Evolutionary conservation across 2,797 vertebrate genomes (phyloP), one percentile per base, ranked within the genome.

Genomic region (Hemibagrus guttatus): DNA sequence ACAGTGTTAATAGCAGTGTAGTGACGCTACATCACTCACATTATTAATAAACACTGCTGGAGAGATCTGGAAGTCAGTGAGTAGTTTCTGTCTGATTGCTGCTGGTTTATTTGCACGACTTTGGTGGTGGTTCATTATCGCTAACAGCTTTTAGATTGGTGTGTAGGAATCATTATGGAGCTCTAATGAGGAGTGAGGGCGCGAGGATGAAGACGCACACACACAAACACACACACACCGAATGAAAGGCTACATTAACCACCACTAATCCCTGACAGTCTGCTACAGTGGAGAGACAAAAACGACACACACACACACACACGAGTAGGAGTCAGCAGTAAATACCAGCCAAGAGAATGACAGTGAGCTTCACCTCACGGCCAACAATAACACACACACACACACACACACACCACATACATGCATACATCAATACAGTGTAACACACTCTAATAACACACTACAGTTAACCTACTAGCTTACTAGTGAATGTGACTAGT

Each of bases 111-210:
- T 54, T 54, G 46, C 28, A 28, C 49, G 31, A 31, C 54, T 35
- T 39, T 79, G 54, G 4, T 59, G 31, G 46, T 13, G 54, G 31
- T 49, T 84, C 39, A 79, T 85, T 81, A 81, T 19, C 6, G 4
- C 64, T 81, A 71, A 81, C 35, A 26, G 72, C 49, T 74, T 56
- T 78, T 69, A 66, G 84, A 81, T 54, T 81, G 68, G 61, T 64
- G 58, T 71, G 66, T 54, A 26, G 76, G 61, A 42, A 49, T 66
- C 54, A 66, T 85, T 63, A 87, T 54, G 28, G 31, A 59, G 76
- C 64, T 64, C 31, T 54, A 84, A 84, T 23, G 71, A 66, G n/a
- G 71, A 21, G 6, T 56, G 52, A 84, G 17, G 52, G 35, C 71
- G 19, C 23, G 17, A 78, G 76, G 63, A 85, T 31, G 8, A 87